phyloP scores from a whole-genome alignment of 1,140 invertebrate species.

The Brachionus sp. region DNA sequence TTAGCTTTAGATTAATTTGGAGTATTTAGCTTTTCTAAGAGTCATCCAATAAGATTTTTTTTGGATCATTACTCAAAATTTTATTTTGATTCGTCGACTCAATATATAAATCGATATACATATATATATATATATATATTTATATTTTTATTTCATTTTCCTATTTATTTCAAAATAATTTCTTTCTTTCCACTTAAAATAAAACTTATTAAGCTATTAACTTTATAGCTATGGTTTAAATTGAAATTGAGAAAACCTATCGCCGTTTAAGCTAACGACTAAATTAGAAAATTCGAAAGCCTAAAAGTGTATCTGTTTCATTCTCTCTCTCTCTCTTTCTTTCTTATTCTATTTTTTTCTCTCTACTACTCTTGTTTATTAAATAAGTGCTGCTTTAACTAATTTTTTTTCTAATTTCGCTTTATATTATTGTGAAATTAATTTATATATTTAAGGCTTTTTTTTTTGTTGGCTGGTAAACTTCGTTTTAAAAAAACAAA shows the following conservation, averaged over 20 bases:
- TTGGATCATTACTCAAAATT: neutral
- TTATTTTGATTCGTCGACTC: neutral
- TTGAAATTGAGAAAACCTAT: neutral
- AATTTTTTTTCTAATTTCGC: neutral
- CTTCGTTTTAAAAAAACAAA: slow-evolving; percentile 34
- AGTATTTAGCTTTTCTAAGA: neutral
- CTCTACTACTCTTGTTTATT: neutral
- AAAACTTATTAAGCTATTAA: slow-evolving; percentile 39
- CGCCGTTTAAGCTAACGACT: slow-evolving; percentile 26
- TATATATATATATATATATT: no score
- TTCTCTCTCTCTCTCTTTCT: neutral
- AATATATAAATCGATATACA: neutral
- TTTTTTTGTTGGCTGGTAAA: neutral
- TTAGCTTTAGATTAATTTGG: neutral
- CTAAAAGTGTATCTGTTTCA: neutral
- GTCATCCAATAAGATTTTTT: neutral
- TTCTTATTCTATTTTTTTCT: neutral
- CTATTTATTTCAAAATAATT: neutral
- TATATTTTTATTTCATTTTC: neutral
- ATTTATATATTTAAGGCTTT: slow-evolving; percentile 4
- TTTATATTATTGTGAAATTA: slow-evolving; percentile 7
- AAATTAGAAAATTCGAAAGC: neutral
- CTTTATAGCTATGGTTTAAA: neutral
- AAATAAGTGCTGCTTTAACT: neutral
- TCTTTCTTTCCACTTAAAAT: slow-evolving; percentile 31